These are phyloP conservation scores for Cheirogaleus major DNA, from an alignment of 2,797 vertebrate genomes.

Conservation along the genomic window DNA sequence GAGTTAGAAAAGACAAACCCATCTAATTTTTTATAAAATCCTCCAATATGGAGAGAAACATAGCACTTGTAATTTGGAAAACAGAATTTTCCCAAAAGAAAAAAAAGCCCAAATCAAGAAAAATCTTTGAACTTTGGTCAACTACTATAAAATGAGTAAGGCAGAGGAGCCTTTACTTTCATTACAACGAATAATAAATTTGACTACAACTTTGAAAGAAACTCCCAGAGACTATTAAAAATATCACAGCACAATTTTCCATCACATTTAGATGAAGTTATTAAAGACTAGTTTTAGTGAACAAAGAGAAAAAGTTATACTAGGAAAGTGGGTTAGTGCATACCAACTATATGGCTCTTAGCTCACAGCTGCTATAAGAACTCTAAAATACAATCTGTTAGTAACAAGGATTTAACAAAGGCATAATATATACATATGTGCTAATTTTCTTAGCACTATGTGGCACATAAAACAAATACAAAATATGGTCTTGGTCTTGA, in stretches of 20 bases:
- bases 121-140: background rate
- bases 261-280: background rate
- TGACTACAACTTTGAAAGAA: background rate
- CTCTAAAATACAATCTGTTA: background rate
- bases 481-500: background rate
- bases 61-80: background rate
- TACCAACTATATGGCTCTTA: no score
- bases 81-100: background rate
- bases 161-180: background rate
- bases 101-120: background rate
- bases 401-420: background rate
- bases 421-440: background rate
- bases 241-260: background rate
- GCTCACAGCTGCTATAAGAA: background rate
- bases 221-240: background rate
- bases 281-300: conserved; percentile 7
- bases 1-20: background rate
- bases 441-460: background rate
- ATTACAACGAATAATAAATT: background rate
- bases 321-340: background rate
- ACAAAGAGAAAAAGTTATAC: background rate
- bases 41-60: background rate
- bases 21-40: background rate
- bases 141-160: background rate
- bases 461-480: background rate